Percentiles rank a stretch among this genome's conserved stretches.
These are phyloP conservation scores for Falco berigora DNA, from an alignment of 2,797 vertebrate species.

Conservation along the genomic window DNA sequence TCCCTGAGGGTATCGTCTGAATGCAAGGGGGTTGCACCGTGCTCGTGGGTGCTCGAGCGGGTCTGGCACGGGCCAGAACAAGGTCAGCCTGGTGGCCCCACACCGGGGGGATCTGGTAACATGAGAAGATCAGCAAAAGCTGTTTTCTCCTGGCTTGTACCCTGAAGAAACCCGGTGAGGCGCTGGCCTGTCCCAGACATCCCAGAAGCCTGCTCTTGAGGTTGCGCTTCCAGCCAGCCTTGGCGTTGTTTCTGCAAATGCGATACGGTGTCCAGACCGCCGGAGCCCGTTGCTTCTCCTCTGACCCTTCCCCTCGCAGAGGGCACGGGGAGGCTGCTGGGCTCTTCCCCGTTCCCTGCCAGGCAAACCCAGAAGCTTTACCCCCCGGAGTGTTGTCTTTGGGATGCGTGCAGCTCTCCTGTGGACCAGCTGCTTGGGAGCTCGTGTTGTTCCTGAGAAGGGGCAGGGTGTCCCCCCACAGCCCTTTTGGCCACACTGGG, in stretches of 20 bases:
- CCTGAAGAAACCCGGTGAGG: neutral
- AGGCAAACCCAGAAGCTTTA: neutral
- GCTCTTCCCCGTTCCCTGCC: neutral
- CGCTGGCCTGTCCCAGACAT: neutral
- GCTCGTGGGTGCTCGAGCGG: fast-evolving
- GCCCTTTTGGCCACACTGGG: neutral
- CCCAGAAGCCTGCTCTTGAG: neutral
- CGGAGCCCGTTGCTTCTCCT: fast-evolving
- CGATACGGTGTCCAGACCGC: neutral
- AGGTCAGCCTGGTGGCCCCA: neutral
- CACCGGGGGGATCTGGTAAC: neutral
- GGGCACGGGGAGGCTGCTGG: neutral
- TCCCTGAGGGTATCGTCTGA: neutral
- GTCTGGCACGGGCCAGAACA: neutral
- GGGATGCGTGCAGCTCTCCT: neutral
- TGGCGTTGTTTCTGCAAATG: neutral
- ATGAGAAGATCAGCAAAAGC: neutral
- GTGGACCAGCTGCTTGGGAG: neutral
- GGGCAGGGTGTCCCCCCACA: neutral
- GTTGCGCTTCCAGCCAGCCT: neutral
- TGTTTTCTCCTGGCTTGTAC: neutral
- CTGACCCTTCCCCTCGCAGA: neutral
- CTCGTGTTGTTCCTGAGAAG: fast-evolving
- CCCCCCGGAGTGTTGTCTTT: neutral
- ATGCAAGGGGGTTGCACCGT: neutral